Evolutionary conservation across 2,888 invertebrate species (phyloP).

Genomic region (Polia nebulosa): DNA sequence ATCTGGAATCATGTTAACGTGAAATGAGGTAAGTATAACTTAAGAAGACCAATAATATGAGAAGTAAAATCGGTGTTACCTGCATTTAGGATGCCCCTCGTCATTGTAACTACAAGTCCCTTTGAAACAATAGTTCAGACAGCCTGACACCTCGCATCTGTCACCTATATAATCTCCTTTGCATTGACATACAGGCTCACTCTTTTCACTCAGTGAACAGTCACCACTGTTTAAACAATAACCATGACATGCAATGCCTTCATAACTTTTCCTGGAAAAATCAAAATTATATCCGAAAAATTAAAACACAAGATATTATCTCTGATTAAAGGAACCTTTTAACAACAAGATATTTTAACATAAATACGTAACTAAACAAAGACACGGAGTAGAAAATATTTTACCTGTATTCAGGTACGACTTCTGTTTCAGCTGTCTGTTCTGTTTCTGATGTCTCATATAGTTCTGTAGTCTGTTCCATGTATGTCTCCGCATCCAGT

Average conservation of each 20-base stretch:
- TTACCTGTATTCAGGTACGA: background rate
- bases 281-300: background rate
- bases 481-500: background rate
- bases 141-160: slow-evolving; percentile 92
- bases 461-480: background rate
- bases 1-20: background rate
- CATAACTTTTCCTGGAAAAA: background rate
- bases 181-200: slow-evolving; percentile 90
- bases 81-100: slow-evolving; percentile 82
- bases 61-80: slow-evolving; percentile 68
- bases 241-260: too few species aligned
- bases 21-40: background rate
- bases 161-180: slow-evolving; percentile 92
- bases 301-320: background rate
- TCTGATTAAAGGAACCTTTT: too few species aligned
- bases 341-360: background rate
- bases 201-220: slow-evolving; percentile 78
- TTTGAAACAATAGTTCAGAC: slow-evolving; percentile 93
- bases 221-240: too few species aligned
- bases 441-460: background rate
- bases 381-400: too few species aligned
- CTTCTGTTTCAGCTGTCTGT: background rate
- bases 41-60: background rate
- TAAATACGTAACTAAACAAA: background rate
- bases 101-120: slow-evolving; percentile 90